phyloP scores from a whole-genome alignment of 2,113 vertebrate genomes.

The Euleptes europaea region DNA sequence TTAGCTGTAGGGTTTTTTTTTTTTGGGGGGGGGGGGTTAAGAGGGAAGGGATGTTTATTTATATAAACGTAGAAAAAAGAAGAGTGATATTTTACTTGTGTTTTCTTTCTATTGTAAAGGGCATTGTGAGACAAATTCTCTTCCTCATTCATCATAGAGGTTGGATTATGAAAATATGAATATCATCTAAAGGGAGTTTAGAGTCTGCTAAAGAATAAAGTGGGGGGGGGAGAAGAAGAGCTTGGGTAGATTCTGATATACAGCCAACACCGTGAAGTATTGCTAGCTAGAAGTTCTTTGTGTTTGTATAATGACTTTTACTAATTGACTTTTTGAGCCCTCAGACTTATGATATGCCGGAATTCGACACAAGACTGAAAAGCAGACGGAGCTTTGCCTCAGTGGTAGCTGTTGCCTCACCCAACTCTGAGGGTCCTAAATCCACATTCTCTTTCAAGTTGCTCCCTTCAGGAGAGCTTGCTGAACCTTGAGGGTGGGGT shows the following conservation, averaged over 20 bases:
- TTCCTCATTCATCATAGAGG: conserved; percentile 31
- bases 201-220: neutral
- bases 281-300: neutral
- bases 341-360: neutral
- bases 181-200: conserved; percentile 34
- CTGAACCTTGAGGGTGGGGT: too few relatives aligned
- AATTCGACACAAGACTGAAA: neutral
- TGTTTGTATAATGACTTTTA: neutral
- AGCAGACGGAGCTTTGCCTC: neutral
- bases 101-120: conserved; percentile 57
- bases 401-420: too few relatives aligned
- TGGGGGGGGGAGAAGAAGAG: neutral
- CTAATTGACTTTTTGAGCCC: neutral
- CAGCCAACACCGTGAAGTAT: neutral
- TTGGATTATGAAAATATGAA: conserved; percentile 59
- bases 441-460: too few relatives aligned
- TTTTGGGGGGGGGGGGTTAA: too few relatives aligned
- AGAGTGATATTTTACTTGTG: conserved; percentile 31
- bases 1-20: conserved; percentile 12
- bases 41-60: conserved; percentile 43
- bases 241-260: neutral
- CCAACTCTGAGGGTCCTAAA: too few relatives aligned
- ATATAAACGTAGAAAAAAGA: conserved; percentile 34
- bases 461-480: too few relatives aligned
- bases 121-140: conserved; percentile 53